phyloP scores from a whole-genome alignment of 2,113 vertebrate species.

The Poeciliopsis retropinna region DNA sequence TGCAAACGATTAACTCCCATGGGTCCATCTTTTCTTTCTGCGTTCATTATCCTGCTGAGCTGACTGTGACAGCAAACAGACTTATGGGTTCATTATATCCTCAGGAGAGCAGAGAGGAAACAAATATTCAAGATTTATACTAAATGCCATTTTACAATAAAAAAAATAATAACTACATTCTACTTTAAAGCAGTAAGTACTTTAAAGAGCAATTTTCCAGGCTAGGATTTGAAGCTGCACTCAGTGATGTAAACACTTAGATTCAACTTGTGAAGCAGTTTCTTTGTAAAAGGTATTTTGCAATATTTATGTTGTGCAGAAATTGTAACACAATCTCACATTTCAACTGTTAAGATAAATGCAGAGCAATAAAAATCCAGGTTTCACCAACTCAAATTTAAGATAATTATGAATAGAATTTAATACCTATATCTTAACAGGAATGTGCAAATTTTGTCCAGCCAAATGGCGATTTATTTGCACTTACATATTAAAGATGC shows the following conservation, averaged over 20 bases:
- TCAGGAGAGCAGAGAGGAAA: constrained; percentile 23
- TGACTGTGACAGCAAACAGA: constrained; percentile 24
- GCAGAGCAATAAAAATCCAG: not conserved
- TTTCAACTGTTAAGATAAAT: not conserved
- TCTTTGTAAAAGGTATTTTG: not conserved
- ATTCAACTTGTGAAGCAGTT: not conserved
- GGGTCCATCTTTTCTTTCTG: constrained; percentile 35
- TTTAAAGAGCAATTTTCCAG: not conserved
- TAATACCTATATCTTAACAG: too few relatives aligned
- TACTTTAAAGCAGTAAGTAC: not conserved
- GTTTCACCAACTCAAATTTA: too few relatives aligned
- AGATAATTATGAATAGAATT: too few relatives aligned
- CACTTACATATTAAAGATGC: too few relatives aligned
- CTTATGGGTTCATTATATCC: constrained; percentile 11
- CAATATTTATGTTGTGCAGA: not conserved
- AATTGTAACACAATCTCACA: not conserved
- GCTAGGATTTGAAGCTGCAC: not conserved
- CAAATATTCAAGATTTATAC: constrained; percentile 6
- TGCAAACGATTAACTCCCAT: constrained; percentile 45
- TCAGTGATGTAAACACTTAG: not conserved
- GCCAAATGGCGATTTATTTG: too few relatives aligned
- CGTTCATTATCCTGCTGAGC: constrained; percentile 43
- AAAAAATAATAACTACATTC: not conserved
- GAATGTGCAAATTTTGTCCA: too few relatives aligned
- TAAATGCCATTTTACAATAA: not conserved